Evolutionary conservation across 2,113 vertebrate species (phyloP), one percentile per base, ranked within the genome.

Genomic region (Platichthys stellatus): DNA sequence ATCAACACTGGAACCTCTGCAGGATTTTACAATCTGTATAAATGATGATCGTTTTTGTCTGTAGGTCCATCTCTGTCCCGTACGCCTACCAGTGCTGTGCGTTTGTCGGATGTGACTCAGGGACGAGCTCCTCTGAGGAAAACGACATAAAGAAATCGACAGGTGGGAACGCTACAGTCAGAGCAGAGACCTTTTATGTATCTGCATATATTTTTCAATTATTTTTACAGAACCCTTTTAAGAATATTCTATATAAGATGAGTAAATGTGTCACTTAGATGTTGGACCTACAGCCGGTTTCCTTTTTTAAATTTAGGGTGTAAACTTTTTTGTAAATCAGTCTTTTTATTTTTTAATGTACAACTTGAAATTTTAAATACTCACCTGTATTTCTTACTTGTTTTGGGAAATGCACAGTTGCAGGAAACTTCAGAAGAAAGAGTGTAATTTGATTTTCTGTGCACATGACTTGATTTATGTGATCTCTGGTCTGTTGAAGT

Each of bases 61-160:
- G 63, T 61, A 99, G 98, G 94, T 98, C 96, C 21, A 94, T 99
- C 72, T 97, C 97, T 40, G 96, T 99, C 43, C 97, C 98, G 0
- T 99, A 99, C 21, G 97, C 98, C 60, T 99, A 99, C 89, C 98
- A 99, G 88, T 99, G 98, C 91, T 99, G 98, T 89, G 96, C 97
- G 0, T 99, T 99, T 82, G 95, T 96, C 81, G 96, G 94, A 3
- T 98, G 96, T 88, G 96, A 97, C 81, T 94, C 96, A 43, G 89
- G 93, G 0, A 74, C 85, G 17, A 93, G 91, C 78, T 89, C 94
- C 3, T 92, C 94, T 11, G 86, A 92, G 43, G 95, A 96, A 49
- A 94, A 92, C 59, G 90, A 93, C 47, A 72, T 72, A 49, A 95
- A 91, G 76, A 96, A 94, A 86, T 93, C 91, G 59, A 81, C 93